Evolutionary conservation across 2,888 invertebrate genomes (phyloP).

Genomic region (Xestia ashworthii): DNA sequence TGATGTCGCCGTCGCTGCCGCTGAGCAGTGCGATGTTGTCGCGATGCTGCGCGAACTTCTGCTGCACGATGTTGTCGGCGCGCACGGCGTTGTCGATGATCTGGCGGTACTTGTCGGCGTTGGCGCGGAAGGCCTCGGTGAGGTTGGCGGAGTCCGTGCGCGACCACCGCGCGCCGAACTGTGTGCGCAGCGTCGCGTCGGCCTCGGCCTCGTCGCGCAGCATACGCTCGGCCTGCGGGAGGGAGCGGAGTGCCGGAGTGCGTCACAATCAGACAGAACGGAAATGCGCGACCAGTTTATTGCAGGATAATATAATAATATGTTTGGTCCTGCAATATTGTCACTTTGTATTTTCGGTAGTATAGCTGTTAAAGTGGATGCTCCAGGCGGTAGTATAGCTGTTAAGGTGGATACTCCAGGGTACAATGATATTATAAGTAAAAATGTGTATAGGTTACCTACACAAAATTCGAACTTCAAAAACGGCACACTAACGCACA

Average conservation of each 20-base stretch:
- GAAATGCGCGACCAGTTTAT: background rate
- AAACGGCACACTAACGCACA: too few species aligned
- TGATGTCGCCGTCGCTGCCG: constrained; percentile 92
- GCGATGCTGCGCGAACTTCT: constrained; percentile 95
- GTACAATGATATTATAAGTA: too few species aligned
- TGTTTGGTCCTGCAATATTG: background rate
- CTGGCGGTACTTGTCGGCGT: constrained; percentile 97
- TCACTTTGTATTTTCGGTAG: background rate
- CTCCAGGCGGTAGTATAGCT: background rate
- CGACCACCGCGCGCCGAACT: constrained; percentile 98
- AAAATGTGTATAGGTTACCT: too few species aligned
- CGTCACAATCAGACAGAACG: background rate
- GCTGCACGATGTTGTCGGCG: constrained; percentile 95
- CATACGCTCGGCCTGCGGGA: constrained; percentile 85
- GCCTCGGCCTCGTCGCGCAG: constrained; percentile 97
- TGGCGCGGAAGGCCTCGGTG: constrained; percentile 96
- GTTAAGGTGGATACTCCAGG: too few species aligned
- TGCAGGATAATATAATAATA: too few species aligned
- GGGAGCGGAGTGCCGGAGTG: background rate
- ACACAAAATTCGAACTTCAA: too few species aligned
- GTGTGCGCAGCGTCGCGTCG: constrained; percentile 96
- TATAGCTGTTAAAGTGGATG: too few species aligned
- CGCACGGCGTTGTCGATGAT: constrained; percentile 97
- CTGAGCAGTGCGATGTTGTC: constrained; percentile 96
- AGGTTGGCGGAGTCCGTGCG: constrained; percentile 96